A percentile compares a stretch with the other conserved stretches of the same genome.
phyloP scores from a whole-genome alignment of 2,888 invertebrate species.

The Strigamia maritima region DNA sequence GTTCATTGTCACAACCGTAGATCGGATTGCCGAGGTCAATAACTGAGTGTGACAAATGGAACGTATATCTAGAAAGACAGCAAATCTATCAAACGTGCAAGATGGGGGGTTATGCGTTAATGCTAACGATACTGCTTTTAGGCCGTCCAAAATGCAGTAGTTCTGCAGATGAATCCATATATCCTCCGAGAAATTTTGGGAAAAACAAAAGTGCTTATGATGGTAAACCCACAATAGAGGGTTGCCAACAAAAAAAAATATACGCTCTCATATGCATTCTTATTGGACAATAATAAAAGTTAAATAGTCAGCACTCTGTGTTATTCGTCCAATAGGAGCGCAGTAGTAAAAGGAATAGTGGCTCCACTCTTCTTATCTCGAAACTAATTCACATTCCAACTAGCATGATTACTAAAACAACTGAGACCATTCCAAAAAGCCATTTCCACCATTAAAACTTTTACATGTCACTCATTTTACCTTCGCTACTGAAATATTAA shows the following conservation, averaged over 20 bases:
- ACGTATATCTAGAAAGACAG: background rate
- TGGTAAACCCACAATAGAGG: background rate
- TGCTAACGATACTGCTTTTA: background rate
- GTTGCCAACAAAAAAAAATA: background rate
- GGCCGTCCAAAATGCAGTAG: background rate
- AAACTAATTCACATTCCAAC: background rate
- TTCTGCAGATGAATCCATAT: background rate
- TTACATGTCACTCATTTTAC: background rate
- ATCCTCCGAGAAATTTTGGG: background rate
- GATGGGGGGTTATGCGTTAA: background rate
- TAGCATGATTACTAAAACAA: background rate
- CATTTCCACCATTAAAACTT: background rate
- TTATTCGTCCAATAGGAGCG: background rate
- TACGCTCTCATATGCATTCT: too few relatives aligned
- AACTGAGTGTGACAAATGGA: conserved; percentile 16
- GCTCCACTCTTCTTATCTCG: background rate
- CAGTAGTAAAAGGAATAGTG: background rate
- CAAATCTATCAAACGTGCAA: background rate
- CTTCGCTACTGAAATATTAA: background rate
- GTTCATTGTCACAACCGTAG: background rate
- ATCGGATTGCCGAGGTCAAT: background rate
- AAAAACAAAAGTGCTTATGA: background rate
- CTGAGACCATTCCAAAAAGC: background rate
- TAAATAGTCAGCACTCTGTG: background rate
- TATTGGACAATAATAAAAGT: background rate